Base-by-base conservation (phyloP, 2,113 vertebrate genomes). In the Nothoprocta perdicaria region DNA sequence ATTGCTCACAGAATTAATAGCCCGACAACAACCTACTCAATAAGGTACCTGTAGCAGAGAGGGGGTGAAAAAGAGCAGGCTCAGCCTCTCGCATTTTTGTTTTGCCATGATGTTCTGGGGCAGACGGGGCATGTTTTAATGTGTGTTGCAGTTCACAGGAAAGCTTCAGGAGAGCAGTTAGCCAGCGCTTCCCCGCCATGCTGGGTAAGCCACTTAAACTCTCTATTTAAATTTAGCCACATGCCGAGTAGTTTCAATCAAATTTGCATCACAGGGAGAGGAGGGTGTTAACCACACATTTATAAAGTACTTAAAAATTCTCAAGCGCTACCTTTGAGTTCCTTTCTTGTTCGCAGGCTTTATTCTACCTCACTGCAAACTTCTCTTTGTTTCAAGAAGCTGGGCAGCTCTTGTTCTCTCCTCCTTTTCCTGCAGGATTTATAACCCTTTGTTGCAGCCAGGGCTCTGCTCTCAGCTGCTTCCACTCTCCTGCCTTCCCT, bases 121-220 rank as follows among this genome's bases (percentile, higher is more conserved):
- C 40, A 58, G 40, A 57, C 31, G 33, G 90, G 61, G 45, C 23
- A 13, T 57, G 26, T 80, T 95, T 88, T 43, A 86, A 82, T 76
- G 35, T 0, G 0, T 69, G 86, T 50, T 0, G 3, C 41, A 62
- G 60, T 60, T 66, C 71, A 35, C 63, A 55, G 66, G 48, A 29
- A 21, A 33, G 27, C 19, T 84, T 55, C 50, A 80, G 80, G 53
- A 94, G 52, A 57, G 53, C 6, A 27, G 57, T 12, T 43, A 72
- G 58, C 40, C 77, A 79, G 60, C 63, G 41, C 66, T 43, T 63
- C 22, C 27, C 23, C 26, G 31, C 62, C 62, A n/a, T 23, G 77
- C 75, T 85, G 60, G 62, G 48, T 88, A 74, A 95, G 76, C 53
- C 84, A 74, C 74, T 93, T 77, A 60, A 58, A 24, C 43, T 69